Evolutionary conservation across 1,140 invertebrate species (phyloP), one percentile per base, ranked within the genome.

Genomic region (Brachionus rubens): DNA sequence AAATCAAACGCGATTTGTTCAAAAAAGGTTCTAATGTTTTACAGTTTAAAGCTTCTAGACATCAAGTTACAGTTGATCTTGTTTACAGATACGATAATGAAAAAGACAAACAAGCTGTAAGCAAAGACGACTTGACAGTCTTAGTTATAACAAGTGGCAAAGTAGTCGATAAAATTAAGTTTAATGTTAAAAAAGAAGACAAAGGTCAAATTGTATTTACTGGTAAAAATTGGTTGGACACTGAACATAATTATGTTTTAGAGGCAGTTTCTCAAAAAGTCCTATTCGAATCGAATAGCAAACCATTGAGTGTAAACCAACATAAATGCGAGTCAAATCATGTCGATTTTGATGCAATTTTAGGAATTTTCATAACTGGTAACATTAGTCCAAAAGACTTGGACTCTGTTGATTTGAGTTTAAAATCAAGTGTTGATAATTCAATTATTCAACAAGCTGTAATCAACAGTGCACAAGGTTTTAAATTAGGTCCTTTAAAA

Each of bases 311-410:
- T 3, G 89, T 91, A 2, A 76, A 78, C 21, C 82, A 82, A 79
- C 83, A 85, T 82, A 76, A 72, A 78, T 96, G 94, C 82, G 85
- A 88, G n/a, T 86, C 89, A 14, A 88, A 89, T 77, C 87, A 83
- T 0, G 82, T 85, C 0, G 79, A 80, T 14, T 87, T 89, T 78
- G 78, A 80, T 30, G 88, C 87, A 1, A 83, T 85, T 68, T 82
- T 80, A 72, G 89, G 89, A 10, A 82, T 87, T 21, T 88, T 88
- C 80, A 82, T 89, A n/a, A 81, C 83, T 59, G 89, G 89, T 12
- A 77, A 82, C 54, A 86, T 91, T 5, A 82, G 82, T 47, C 90
- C 90, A n/a, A 80, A 89, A 1, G 81, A 92, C 4, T 82, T 84
- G 75, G 90, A 88, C 62, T 91, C 90, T 12, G 87, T 86, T 5